A percentile compares a stretch with the other conserved stretches of the same genome.
Evolutionary conservation across 2,113 vertebrate genomes (phyloP).

Genomic region (Speoplatyrhinus poulsoni): DNA sequence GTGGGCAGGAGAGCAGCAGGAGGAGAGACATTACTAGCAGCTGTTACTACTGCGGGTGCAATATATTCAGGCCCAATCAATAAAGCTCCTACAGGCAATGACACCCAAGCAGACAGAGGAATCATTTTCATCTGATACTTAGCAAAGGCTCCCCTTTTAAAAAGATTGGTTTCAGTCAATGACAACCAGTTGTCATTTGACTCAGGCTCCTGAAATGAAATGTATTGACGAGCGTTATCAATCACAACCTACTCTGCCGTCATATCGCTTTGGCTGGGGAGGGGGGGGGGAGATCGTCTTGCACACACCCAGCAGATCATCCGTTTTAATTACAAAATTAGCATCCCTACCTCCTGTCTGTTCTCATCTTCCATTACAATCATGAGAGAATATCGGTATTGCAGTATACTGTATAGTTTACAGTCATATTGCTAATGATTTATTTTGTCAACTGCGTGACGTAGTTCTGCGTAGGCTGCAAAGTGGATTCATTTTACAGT

Average conservation of each 20-base stretch:
- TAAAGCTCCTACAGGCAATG: constrained; percentile 84
- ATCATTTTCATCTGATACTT: constrained; percentile 92
- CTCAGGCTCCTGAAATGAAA: constrained; percentile 81
- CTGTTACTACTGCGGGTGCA: constrained; percentile 84
- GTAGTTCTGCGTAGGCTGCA: neutral
- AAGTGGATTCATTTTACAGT: neutral
- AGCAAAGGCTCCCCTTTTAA: constrained; percentile 90
- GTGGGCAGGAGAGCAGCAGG: constrained; percentile 62
- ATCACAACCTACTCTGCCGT: constrained; percentile 71
- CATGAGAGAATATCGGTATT: constrained; percentile 45
- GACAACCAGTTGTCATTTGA: constrained; percentile 88
- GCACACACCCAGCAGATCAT: constrained; percentile 73
- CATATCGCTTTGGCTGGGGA: constrained; percentile 36
- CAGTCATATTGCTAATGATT: constrained; percentile 34
- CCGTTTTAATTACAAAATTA: constrained; percentile 78
- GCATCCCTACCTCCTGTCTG: constrained; percentile 55
- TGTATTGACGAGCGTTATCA: constrained; percentile 81
- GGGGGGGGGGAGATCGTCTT: constrained; percentile 47
- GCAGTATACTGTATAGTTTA: constrained; percentile 39
- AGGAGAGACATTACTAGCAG: constrained; percentile 82
- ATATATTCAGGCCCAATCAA: constrained; percentile 92
- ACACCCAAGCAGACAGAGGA: constrained; percentile 86
- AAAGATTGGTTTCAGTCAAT: constrained; percentile 93
- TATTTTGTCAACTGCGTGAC: constrained; percentile 28
- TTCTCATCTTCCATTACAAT: constrained; percentile 43